Base-by-base conservation (phyloP, 2,113 vertebrate species). In the Smithornis capensis region DNA sequence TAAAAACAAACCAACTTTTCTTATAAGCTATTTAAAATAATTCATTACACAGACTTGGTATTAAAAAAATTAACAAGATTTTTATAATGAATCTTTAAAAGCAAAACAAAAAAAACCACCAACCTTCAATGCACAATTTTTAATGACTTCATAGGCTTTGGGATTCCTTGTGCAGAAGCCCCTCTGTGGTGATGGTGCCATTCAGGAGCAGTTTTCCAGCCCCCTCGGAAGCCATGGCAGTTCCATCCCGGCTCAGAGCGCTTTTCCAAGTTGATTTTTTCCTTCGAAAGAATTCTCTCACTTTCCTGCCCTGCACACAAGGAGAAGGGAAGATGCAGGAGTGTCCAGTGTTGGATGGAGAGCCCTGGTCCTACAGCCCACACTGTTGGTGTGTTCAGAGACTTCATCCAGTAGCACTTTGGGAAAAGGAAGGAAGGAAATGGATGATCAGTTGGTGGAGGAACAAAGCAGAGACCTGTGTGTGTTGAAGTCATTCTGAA, bases 21-120 rank as follows among this genome's bases (percentile, higher is more conserved):
- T 98, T 97, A 98, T 98, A 99, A 99, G 99, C 99, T 99, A 99
- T 99, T 98, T 98, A 98, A 98, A 97, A 96, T 87, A 94, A 94
- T 96, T 96, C 97, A 95, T 96, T 97, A 95, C 96, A 98, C 97
- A 97, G 97, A 98, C 98, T 97, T 97, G 97, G 96, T 97, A 96
- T 92, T 98, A 85, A 97, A 98, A 96, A 94, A 96, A 94, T 90
- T 95, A 90, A 96, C 62, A 69, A 85, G 80, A 97, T 98, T 98
- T 98, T 96, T 97, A 95, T 95, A 98, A 97, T 42, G 95, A 89
- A 97, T 97, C 96, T 97, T 96, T 94, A 81, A 94, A 96, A 97
- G 89, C 78, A 95, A 96, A 95, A 95, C 44, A 90, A 63, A 96
- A 79, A 50, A 62, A 57, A 42, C 19, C 47, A 28, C 40, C 82